A percentile compares a stretch with the other conserved stretches of the same genome.
Conservation (phyloP, 2,113 vertebrate genomes). For the Gopherus evgoodei region DNA sequence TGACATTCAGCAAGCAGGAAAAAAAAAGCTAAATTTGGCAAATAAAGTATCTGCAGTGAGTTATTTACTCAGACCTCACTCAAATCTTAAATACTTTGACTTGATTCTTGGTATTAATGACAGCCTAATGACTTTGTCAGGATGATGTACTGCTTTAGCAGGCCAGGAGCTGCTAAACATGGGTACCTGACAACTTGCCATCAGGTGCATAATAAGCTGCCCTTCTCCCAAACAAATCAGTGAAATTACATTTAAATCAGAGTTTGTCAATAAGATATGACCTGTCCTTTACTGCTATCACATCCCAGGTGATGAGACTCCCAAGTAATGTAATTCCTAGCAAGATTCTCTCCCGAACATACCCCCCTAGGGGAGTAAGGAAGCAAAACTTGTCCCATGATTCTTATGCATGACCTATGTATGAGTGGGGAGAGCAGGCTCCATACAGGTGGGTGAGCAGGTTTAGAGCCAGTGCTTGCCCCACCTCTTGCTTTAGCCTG, state of each 20-base stretch:
- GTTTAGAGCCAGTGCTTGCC: too few species aligned
- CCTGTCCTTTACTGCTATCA: neutral
- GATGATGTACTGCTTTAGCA: neutral
- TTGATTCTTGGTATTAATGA: neutral
- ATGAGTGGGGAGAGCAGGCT: too few species aligned
- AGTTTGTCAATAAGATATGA: neutral
- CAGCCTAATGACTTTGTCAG: neutral
- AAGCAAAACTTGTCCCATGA: neutral
- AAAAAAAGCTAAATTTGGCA: neutral
- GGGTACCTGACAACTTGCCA: neutral
- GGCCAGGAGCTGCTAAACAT: neutral
- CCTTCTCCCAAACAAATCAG: neutral
- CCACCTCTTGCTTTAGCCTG: too few species aligned
- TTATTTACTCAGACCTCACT: neutral
- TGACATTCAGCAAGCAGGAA: neutral
- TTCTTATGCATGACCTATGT: neutral
- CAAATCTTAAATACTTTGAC: neutral
- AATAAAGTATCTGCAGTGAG: neutral
- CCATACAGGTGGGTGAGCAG: too few species aligned
- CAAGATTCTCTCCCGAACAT: fast-evolving
- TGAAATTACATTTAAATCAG: neutral
- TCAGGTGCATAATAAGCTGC: neutral
- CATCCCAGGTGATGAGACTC: neutral
- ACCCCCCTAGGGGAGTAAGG: neutral
- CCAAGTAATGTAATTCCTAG: neutral